Percentiles rank a stretch among this genome's conserved stretches.
Evolutionary conservation across 1,140 invertebrate species (phyloP).

Genomic region (Heliconius congener): DNA sequence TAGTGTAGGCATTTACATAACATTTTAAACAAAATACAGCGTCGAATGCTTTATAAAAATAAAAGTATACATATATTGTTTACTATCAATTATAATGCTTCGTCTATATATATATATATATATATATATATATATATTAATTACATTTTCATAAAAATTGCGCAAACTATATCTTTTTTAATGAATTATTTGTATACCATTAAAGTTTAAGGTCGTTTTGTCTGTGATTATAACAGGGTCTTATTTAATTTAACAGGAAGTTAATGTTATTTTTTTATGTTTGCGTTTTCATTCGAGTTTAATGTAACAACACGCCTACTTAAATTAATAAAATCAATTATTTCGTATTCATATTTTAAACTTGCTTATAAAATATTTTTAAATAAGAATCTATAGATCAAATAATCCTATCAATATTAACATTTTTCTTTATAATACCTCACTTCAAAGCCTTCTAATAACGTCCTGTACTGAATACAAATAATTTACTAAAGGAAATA

Average conservation of each 20-base stretch:
- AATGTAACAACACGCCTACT: neutral
- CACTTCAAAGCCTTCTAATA: neutral
- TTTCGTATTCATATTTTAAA: neutral
- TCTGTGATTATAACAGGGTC: conserved; percentile 29
- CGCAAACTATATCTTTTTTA: neutral
- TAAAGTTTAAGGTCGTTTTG: conserved; percentile 25
- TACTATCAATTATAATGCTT: neutral
- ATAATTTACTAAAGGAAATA: neutral
- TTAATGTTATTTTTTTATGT: conserved; percentile 18
- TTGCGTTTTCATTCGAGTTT: neutral
- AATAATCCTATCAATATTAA: neutral
- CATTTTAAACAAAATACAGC: neutral
- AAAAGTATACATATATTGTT: neutral
- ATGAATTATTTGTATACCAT: neutral
- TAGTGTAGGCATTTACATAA: neutral
- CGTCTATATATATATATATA: neutral
- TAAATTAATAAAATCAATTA: neutral
- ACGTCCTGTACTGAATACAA: neutral
- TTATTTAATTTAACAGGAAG: conserved; percentile 28
- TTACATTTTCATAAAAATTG: neutral
- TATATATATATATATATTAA: neutral
- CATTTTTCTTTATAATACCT: neutral
- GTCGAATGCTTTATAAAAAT: neutral
- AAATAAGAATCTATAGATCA: neutral
- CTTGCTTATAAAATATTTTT: neutral